Evolutionary conservation across 2,113 vertebrate genomes (phyloP), one percentile per base, ranked within the genome.

Genomic region (Rhinolophus ferrumequinum): DNA sequence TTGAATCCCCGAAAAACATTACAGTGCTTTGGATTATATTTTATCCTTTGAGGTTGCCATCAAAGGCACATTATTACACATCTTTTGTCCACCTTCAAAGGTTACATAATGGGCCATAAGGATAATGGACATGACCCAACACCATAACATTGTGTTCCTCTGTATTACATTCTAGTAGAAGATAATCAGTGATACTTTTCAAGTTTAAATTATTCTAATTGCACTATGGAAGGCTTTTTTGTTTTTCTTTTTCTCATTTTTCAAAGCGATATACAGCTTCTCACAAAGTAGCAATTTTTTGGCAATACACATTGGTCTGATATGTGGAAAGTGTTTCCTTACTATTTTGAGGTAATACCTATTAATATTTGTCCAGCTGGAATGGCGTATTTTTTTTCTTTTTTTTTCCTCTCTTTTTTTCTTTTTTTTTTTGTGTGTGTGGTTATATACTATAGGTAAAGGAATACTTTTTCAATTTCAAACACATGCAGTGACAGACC

Each of bases 401-500:
- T 44, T 44, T 44, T 44, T 44, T 44, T n/a, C n/a, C n/a, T n/a
- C n/a, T n/a, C n/a, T 44, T 44, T 44, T 44, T 44, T 44, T 6
- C 5, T 6, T 44, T 44, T 44, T 44, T 44, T 44, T 44, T n/a
- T n/a, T n/a, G n/a, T n/a, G 52, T 52, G 52, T 6, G 24, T 96
- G 88, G 94, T 92, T 97, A 62, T 64, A 95, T 90, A 89, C 91
- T 92, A 97, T 97, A 98, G 98, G 98, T 98, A 97, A 96, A 97
- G 94, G 83, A 96, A 97, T 95, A 97, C 89, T 97, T 97, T 96
- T 94, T 97, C 91, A 30, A 94, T 97, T 98, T 97, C 97, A 96
- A 97, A 97, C 98, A 98, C 97, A 97, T 97, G 97, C 97, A 92
- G 96, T 97, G 98, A 97, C 98, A 98, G 97, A 97, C 97, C 98